A percentile compares a stretch with the other conserved stretches of the same genome.
phyloP scores from a whole-genome alignment of 2,888 invertebrate species.

The Troglohyphantes excavatus region DNA sequence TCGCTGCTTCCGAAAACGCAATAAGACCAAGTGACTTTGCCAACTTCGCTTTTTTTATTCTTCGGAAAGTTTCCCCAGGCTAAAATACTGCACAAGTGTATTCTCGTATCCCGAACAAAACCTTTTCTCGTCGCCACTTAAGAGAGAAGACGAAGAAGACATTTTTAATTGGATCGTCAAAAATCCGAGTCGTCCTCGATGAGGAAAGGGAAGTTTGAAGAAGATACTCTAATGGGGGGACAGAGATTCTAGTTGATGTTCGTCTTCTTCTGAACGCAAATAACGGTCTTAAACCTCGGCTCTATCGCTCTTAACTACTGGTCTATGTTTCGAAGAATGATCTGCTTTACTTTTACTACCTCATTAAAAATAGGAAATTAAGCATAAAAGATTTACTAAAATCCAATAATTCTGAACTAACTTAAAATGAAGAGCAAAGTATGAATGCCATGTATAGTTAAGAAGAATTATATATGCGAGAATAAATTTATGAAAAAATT shows the following conservation, averaged over 20 bases:
- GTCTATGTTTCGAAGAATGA: conserved; percentile 7
- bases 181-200: conserved; percentile 5
- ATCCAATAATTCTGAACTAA: no score
- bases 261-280: conserved; percentile 12
- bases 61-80: no score
- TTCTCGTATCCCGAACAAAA: conserved; percentile 4
- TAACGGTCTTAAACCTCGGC: background rate
- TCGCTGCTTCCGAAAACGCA: background rate
- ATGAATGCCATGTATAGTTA: no score
- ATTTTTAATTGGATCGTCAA: conserved; percentile 55
- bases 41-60: background rate
- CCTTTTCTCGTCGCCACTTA: conserved; percentile 35
- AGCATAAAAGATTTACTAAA: no score
- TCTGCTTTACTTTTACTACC: conserved; percentile 18
- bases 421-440: no score
- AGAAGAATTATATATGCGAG: no score
- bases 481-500: no score
- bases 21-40: background rate
- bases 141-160: conserved; percentile 15
- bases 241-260: conserved; percentile 7
- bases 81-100: no score
- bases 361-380: conserved; percentile 55
- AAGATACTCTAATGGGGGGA: conserved; percentile 36
- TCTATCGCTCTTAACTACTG: conserved; percentile 19
- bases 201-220: conserved; percentile 34